Evolutionary conservation across 2,888 invertebrate genomes (phyloP).

Genomic region (Drosophila ezoana): DNA sequence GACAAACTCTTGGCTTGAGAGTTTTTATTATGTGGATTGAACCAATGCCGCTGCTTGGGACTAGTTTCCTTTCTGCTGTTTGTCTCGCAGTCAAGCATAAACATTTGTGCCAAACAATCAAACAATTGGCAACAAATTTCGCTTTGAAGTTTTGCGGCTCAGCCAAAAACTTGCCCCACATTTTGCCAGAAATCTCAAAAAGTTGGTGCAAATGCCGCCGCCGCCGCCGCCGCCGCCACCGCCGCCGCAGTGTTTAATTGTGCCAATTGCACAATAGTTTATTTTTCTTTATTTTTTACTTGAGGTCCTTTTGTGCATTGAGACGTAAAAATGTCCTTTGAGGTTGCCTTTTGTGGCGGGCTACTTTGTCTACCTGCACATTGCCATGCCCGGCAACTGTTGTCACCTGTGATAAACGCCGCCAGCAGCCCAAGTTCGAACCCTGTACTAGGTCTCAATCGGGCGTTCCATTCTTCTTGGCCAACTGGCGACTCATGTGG

Average conservation of each 20-base stretch:
- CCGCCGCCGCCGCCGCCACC: no score
- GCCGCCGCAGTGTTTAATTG: conserved; percentile 67
- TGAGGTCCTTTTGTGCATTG: conserved; percentile 62
- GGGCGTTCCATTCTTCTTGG: conserved; percentile 29
- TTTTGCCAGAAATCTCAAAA: conserved; percentile 56
- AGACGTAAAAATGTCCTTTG: conserved; percentile 75
- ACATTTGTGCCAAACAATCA: conserved; percentile 80
- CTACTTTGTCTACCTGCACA: conserved; percentile 49
- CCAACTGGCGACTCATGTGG: conserved; percentile 39
- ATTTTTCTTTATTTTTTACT: conserved; percentile 7
- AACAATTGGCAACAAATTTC: conserved; percentile 68
- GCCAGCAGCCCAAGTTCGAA: conserved; percentile 11
- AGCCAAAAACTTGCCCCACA: conserved; percentile 41
- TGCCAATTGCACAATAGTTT: conserved; percentile 75
- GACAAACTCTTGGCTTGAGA: not conserved
- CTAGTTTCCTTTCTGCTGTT: conserved; percentile 26
- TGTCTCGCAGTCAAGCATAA: conserved; percentile 76
- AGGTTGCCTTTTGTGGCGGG: conserved; percentile 50
- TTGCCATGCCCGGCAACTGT: not conserved
- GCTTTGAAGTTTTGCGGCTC: conserved; percentile 55
- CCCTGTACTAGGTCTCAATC: conserved; percentile 63
- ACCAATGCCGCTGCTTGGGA: conserved; percentile 46
- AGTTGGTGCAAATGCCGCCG: conserved; percentile 18
- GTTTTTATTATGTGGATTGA: conserved; percentile 29
- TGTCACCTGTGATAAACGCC: conserved; percentile 53